phyloP scores from a whole-genome alignment of 92 coral and sea anemone species.

The Pocillopora grandis region DNA sequence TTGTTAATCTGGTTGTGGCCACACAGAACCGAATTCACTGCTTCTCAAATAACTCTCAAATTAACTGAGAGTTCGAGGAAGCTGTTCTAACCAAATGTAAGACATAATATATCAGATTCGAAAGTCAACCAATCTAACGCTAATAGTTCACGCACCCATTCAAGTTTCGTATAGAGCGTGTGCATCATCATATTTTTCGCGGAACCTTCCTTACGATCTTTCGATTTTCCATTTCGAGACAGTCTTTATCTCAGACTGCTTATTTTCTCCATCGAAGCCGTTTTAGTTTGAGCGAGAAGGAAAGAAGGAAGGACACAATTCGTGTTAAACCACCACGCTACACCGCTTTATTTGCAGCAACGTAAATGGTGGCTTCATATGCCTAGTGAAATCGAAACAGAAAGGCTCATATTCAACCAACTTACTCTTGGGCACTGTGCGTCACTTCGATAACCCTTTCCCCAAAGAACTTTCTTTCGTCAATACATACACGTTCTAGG shows the following conservation, averaged over 20 bases:
- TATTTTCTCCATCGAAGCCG: conserved; percentile 44
- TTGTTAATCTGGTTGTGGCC: too few relatives aligned
- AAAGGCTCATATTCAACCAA: conserved; percentile 62
- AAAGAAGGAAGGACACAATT: conserved; percentile 41
- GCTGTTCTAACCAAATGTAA: too few relatives aligned
- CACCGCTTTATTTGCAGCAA: conserved; percentile 88
- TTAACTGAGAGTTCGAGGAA: too few relatives aligned
- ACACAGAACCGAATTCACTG: too few relatives aligned
- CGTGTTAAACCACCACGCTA: conserved; percentile 60
- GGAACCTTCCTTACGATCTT: background rate
- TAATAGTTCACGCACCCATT: too few relatives aligned
- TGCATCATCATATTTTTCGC: background rate
- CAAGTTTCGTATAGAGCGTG: too few relatives aligned
- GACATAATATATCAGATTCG: too few relatives aligned
- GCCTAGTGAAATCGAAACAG: conserved; percentile 28
- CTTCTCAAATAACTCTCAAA: too few relatives aligned
- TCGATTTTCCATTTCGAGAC: conserved; percentile 27
- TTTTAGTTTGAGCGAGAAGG: conserved; percentile 26
- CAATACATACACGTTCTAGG: conserved; percentile 66
- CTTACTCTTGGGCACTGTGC: conserved; percentile 78
- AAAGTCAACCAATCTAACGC: too few relatives aligned
- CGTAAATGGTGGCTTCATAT: conserved; percentile 43
- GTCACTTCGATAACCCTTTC: conserved; percentile 75
- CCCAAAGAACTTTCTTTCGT: conserved; percentile 79
- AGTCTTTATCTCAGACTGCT: conserved; percentile 98